Base-by-base conservation (phyloP, 2,888 invertebrate genomes). In the Hydriomena furcata region DNA sequence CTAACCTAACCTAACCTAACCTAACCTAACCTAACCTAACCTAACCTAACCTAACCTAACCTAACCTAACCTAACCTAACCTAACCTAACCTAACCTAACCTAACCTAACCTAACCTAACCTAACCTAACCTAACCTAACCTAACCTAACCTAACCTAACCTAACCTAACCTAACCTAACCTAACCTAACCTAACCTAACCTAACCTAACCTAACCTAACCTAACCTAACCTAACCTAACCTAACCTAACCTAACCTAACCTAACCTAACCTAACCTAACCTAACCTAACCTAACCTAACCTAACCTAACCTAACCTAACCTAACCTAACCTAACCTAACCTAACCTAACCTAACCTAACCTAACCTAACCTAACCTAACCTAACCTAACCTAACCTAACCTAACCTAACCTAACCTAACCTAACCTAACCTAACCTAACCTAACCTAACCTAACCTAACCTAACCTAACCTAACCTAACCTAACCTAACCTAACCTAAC, bases 401-500 rank as follows among this genome's bases (percentile, higher is more conserved):
- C 52, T 54, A 56, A 54, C 60, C 54, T 52, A 54, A 52, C 60
- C 56, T 52, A 55, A 52, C 57, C 52, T 51, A 55, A 55, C 58
- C 55, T 51, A 57, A 52, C 55, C 51, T 55, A 53, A 53, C 54
- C 56, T 49, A 59, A 56, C 56, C 56, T 55, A 43, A 43, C 43
- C 43, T 43, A 58, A 55, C 58, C 52, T 49, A 52, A 58, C 58
- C 58, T 52, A 58, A 55, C 58, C 58, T 55, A 58, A 58, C 58
- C 55, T 55, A 55, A 55, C 58, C 55, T 58, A 58, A 58, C 58
- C 55, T 53, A 58, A 58, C 58, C 58, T 54, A 58, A 56, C 56
- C 52, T 52, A 56, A 57, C 54, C 55, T 52, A 54, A 57, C 57
- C 57, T 51, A 57, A 57, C 57, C 56, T 53, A 57, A 60, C 51